Conservation (phyloP, 2,113 vertebrate genomes). For the Hydrolagus affinis region DNA sequence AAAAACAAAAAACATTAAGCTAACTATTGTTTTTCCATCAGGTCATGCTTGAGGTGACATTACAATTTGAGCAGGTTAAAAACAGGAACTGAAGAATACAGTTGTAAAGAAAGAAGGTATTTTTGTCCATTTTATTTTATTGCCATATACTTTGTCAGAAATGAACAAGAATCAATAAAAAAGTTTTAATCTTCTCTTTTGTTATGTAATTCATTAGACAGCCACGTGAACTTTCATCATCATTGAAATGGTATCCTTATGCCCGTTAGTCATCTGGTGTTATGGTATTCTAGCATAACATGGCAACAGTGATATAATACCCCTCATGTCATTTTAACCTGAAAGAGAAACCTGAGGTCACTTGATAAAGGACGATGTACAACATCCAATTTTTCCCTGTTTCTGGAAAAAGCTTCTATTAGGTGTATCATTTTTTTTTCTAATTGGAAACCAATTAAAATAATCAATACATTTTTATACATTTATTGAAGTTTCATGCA, state of each 20-base stretch:
- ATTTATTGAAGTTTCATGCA: no score
- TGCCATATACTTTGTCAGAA: not conserved
- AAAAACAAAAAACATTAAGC: no score
- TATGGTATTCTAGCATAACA: not conserved
- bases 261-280: not conserved
- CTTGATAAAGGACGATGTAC: not conserved
- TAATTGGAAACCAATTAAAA: not conserved
- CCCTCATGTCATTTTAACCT: not conserved
- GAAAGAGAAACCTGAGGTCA: not conserved
- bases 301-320: no score
- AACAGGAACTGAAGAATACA: not conserved
- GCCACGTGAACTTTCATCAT: no score
- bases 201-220: no score
- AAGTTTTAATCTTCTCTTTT: not conserved
- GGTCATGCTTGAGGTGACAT: not conserved
- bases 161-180: not conserved
- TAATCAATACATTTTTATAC: no score
- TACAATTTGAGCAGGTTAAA: not conserved
- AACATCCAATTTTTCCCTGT: no score
- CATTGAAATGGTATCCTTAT: no score
- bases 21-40: not conserved
- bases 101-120: not conserved
- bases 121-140: not conserved
- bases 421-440: not conserved
- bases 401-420: not conserved